Evolutionary conservation across 2,113 vertebrate species (phyloP).

Genomic region (Lontra canadensis): DNA sequence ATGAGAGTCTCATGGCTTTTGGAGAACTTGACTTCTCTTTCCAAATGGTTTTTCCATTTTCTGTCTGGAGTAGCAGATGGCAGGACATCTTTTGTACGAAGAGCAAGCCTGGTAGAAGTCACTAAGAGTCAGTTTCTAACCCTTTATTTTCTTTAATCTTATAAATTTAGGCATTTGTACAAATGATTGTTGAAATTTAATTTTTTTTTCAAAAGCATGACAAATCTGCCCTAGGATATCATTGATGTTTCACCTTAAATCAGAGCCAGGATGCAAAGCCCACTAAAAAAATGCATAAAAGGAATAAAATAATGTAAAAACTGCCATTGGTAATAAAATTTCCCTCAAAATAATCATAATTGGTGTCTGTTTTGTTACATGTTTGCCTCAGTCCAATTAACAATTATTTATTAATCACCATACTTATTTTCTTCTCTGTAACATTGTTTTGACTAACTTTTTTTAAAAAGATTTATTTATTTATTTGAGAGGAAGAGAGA

Average conservation of each 20-base stretch:
- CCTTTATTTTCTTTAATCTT: neutral
- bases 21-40: neutral
- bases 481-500: neutral
- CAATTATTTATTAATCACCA: neutral
- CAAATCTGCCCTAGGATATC: neutral
- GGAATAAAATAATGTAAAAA: neutral
- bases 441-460: neutral
- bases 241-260: constrained; percentile 13
- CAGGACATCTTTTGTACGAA: neutral
- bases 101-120: neutral
- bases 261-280: neutral
- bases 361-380: neutral
- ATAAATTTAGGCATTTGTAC: neutral
- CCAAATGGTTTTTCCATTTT: neutral
- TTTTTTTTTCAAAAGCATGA: neutral
- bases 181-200: neutral
- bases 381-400: neutral
- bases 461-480: neutral
- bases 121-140: neutral
- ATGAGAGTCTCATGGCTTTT: neutral
- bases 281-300: neutral
- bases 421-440: neutral
- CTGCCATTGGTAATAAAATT: neutral
- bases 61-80: neutral
- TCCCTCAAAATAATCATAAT: neutral